Evolutionary conservation across 2,113 vertebrate species (phyloP), one percentile per base, ranked within the genome.

Genomic region (Heliornis fulica): DNA sequence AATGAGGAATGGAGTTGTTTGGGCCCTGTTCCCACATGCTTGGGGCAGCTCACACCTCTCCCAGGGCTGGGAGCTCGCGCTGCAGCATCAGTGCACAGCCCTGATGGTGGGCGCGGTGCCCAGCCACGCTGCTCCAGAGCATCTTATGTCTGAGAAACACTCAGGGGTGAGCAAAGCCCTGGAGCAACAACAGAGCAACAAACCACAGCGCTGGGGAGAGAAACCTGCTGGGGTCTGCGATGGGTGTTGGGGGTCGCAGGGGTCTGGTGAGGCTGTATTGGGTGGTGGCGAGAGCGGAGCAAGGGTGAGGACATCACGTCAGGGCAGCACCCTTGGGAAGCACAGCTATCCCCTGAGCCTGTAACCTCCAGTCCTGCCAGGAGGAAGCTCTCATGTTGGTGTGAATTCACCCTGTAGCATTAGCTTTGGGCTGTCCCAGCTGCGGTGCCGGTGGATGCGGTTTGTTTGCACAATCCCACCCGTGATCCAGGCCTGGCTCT

Each of bases 401-500:
- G 17, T 10, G 59, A 23, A 0, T 6, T 22, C 65, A 8, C 36
- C 64, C 45, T 1, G 23, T 3, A 5, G 68, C 45, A 1, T 12
- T 7, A 3, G 41, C 87, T 28, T 32, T 0, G 4, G 65, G 64
- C 71, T 16, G 5, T 11, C 60, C 34, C 20, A 5, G 43, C 59
- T 2, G 1, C 7, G 3, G 63, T 89, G 81, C 89, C 89, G 7
- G 82, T 0, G 36, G 70, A 5, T 32, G 0, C 3, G 5, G 59
- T 66, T 96, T 72, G 91, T 95, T 92, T 91, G 89, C 95, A 61
- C 84, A 86, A 45, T 18, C 79, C 83, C 21, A 56, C 78, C 76
- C 26, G 4, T 18, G 26, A 71, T 86, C 91, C 64, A 68, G 82
- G 34, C 70, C 93, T 26, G 72, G 65, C 75, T 89, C 43, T 68